Evolutionary conservation across 2,113 vertebrate species (phyloP).

Genomic region (Zosterops japonicus): DNA sequence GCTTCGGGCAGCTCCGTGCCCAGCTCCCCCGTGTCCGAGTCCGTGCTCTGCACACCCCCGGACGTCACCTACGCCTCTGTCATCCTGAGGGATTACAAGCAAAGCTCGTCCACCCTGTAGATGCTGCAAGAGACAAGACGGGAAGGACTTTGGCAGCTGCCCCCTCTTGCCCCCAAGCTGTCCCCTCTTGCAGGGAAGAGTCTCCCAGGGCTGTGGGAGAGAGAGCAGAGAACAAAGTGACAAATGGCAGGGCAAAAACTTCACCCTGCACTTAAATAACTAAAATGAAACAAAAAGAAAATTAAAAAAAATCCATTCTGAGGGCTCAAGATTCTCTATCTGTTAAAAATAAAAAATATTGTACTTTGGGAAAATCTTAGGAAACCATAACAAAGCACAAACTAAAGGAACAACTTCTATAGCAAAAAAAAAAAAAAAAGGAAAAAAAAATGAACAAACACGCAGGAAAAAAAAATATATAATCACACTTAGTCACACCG

Average conservation of each 20-base stretch:
- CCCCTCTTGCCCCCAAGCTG: too few relatives aligned
- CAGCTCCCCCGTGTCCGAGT: conserved; percentile 85
- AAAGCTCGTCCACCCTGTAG: conserved; percentile 97
- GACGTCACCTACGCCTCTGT: conserved; percentile 84
- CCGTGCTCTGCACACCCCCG: conserved; percentile 81
- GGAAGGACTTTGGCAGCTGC: not conserved
- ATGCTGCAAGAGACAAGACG: not conserved
- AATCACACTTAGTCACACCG: not conserved
- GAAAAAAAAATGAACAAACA: not conserved
- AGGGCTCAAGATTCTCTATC: conserved; percentile 63
- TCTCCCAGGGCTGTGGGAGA: not conserved
- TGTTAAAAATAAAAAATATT: conserved; percentile 23
- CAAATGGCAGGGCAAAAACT: not conserved
- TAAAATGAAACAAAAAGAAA: not conserved
- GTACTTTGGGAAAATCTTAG: conserved; percentile 48
- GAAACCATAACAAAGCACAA: conserved; percentile 76
- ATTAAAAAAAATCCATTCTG: not conserved
- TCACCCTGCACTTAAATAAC: conserved; percentile 17
- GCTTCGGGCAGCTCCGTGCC: conserved; percentile 84
- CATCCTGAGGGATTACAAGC: conserved; percentile 89
- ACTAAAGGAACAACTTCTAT: conserved; percentile 43
- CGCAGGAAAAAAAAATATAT: not conserved
- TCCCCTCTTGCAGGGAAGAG: not conserved
- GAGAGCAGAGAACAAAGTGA: not conserved
- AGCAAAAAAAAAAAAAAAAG: not conserved